Evolutionary conservation across 1,140 invertebrate species (phyloP), one percentile per base, ranked within the genome.

Genomic region (Sinonovacula constricta): DNA sequence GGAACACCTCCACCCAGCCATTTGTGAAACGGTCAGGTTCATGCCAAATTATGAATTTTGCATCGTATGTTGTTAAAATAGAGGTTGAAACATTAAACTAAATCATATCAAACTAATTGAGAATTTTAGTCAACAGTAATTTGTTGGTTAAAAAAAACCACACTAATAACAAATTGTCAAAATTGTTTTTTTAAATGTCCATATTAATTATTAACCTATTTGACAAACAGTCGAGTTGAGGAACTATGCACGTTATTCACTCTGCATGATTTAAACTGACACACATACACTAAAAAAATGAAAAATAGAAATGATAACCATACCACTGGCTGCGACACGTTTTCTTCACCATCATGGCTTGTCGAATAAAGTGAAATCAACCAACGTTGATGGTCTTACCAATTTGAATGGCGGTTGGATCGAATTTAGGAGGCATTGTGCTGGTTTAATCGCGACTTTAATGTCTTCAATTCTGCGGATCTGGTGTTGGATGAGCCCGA

Each of bases 401-500:
- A 59, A 81, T 68, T 4, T 53, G 56, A 77, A 81, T 68, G 18
- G 79, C 79, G 68, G 76, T 77, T 72, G 82, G 79, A 80, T 83
- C 82, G 56, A 83, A 81, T 67, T 83, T 83, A 49, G 82, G 82
- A 79, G 76, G 79, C 82, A 83, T 83, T 45, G 36, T 81, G 70
- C 36, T 62, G 59, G 56, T 62, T 59, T 79, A 39, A 62, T 39
- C 36, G 18, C 3, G 5, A 3, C 18, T 67, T 62, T 31, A 68
- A 18, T 69, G 60, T 62, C 57, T 18, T 34, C n/a, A 76, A 71
- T 62, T 81, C 67, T 72, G 75, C 76, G 62, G 67, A 39, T 56
- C 74, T 66, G 71, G 80, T 83, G 82, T 83, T 83, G 82, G 82
- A 83, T 83, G 82, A 83, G 82, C 71, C 82, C 75, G 71, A 78